Conservation (phyloP, 2,888 invertebrate genomes). For the Lomographa bimaculata region DNA sequence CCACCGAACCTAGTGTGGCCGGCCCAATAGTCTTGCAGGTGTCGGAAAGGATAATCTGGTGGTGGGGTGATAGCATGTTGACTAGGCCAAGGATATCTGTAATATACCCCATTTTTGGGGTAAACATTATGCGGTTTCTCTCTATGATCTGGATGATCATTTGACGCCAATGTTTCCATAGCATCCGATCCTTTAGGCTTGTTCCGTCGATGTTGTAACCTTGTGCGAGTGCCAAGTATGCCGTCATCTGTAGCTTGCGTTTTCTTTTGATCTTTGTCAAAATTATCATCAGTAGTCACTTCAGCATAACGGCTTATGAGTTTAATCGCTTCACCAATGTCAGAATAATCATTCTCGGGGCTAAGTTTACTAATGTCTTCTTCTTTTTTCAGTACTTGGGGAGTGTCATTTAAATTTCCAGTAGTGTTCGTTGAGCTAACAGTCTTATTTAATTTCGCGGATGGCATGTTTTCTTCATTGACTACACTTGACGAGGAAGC, state of each 20-base stretch:
- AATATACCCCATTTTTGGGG: constrained; percentile 56
- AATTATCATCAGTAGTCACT: constrained; percentile 77
- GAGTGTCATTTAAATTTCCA: constrained; percentile 33
- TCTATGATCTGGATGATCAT: constrained; percentile 33
- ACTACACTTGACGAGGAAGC: constrained; percentile 31
- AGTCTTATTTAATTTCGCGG: constrained; percentile 9
- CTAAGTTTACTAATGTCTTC: constrained; percentile 65
- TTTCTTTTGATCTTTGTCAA: constrained; percentile 67
- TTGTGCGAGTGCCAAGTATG: constrained; percentile 73
- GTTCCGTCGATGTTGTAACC: constrained; percentile 70
- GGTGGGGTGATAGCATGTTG: constrained; percentile 67
- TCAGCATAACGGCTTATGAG: constrained; percentile 77
- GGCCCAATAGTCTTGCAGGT: constrained; percentile 77
- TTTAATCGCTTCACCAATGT: constrained; percentile 78
- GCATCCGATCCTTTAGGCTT: constrained; percentile 56
- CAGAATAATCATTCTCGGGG: constrained; percentile 75
- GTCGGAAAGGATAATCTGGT: constrained; percentile 70
- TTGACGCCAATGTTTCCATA: constrained; percentile 35
- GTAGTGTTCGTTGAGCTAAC: constrained; percentile 21
- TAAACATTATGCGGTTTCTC: constrained; percentile 37
- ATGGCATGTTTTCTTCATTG: constrained; percentile 25
- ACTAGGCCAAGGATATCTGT: constrained; percentile 71
- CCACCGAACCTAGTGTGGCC: constrained; percentile 65
- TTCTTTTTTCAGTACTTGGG: constrained; percentile 52
- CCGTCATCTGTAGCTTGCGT: constrained; percentile 58